Percentiles rank a stretch among this genome's conserved stretches.
Evolutionary conservation across 1,140 invertebrate genomes (phyloP).

Genomic region (Polypedilum pembai): DNA sequence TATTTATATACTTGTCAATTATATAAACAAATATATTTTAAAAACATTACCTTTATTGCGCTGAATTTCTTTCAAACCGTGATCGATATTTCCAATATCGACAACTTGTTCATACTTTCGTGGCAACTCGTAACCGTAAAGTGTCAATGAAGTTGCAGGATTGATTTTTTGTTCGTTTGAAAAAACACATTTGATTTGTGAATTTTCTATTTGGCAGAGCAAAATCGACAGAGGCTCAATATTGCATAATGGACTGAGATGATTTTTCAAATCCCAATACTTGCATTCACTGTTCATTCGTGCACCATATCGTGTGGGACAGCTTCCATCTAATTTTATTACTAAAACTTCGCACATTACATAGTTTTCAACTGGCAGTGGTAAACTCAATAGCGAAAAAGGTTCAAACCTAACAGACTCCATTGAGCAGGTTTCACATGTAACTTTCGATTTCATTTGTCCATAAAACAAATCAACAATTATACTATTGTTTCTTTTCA

Average conservation of each 20-base stretch:
- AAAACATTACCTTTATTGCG: constrained; percentile 37
- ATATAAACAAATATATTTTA: constrained; percentile 31
- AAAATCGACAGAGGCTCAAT: constrained; percentile 55
- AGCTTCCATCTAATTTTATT: constrained; percentile 65
- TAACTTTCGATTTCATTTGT: constrained; percentile 76
- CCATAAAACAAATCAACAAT: constrained; percentile 87
- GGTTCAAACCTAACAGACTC: constrained; percentile 82
- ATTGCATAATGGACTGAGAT: constrained; percentile 56
- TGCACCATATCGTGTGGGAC: constrained; percentile 74
- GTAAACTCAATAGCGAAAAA: constrained; percentile 79
- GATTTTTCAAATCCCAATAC: constrained; percentile 62
- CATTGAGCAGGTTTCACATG: constrained; percentile 68
- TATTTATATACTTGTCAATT: too few species aligned
- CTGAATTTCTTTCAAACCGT: constrained; percentile 42
- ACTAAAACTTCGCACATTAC: constrained; percentile 68
- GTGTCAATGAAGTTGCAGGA: constrained; percentile 38
- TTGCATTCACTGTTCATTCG: constrained; percentile 71
- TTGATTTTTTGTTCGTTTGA: constrained; percentile 44
- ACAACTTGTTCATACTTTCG: constrained; percentile 36
- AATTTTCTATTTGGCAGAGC: constrained; percentile 60
- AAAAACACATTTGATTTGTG: constrained; percentile 52
- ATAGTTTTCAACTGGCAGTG: constrained; percentile 72
- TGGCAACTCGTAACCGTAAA: constrained; percentile 43
- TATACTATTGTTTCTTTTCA: constrained; percentile 70
- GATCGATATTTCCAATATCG: constrained; percentile 39